Conservation (phyloP, 53 echinoderm and acorn worm species). For the Actinopyga echinites region DNA sequence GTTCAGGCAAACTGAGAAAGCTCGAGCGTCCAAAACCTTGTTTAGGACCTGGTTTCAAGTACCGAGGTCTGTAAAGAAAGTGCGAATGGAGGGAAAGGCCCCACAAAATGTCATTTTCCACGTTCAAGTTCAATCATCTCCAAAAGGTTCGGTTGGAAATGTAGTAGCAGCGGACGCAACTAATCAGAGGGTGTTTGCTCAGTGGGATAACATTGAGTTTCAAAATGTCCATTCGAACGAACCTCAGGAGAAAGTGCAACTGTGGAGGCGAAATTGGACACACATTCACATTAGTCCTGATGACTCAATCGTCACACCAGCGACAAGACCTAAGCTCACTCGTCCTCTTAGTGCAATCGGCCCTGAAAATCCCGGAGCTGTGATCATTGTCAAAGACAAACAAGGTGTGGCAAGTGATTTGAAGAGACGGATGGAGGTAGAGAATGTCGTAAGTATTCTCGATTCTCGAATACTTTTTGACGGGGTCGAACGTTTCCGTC, state of each 20-base stretch:
- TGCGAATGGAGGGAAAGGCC: constrained; percentile 79
- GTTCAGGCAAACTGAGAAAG: constrained; percentile 82
- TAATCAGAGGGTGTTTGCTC: constrained; percentile 86
- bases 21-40: constrained; percentile 54
- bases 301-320: constrained; percentile 3
- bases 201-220: constrained; percentile 76
- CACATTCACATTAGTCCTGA: constrained; percentile 66
- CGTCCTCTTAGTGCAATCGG: constrained; percentile 82
- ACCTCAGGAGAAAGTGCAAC: constrained; percentile 81
- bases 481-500: constrained; percentile 81
- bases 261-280: constrained; percentile 86
- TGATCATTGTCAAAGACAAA: constrained; percentile 93
- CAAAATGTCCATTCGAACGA: constrained; percentile 88
- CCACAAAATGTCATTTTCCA: constrained; percentile 73
- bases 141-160: constrained; percentile 68
- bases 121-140: constrained; percentile 59
- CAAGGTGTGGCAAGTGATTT: constrained; percentile 84
- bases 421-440: constrained; percentile 87
- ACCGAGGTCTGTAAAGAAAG: constrained; percentile 77
- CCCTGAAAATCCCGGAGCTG: constrained; percentile 84
- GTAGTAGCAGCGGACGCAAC: constrained; percentile 85
- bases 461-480: constrained; percentile 89
- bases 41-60: constrained; percentile 90
- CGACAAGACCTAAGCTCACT: constrained; percentile 13
- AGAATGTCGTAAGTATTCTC: constrained; percentile 93